These are phyloP conservation scores for Lasiurus borealis DNA, from an alignment of 2,113 vertebrate species.

Conservation along the genomic window DNA sequence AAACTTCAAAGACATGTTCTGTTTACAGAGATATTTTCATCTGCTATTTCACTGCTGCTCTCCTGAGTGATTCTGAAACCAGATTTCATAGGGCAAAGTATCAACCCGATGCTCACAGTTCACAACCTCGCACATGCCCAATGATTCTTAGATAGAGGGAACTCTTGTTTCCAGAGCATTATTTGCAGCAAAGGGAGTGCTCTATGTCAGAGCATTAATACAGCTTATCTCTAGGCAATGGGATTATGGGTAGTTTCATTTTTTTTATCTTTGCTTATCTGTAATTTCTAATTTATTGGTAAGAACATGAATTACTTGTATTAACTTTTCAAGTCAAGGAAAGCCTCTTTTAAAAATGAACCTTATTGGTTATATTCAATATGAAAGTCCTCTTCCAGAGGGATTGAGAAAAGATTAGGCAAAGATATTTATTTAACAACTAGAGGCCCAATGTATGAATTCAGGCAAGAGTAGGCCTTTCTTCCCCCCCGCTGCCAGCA, in stretches of 20 bases:
- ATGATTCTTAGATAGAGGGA: not conserved
- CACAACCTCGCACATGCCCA: not conserved
- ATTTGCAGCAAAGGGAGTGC: accelerated
- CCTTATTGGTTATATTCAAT: conserved; percentile 52
- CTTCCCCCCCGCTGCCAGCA: no score
- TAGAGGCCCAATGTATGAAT: no score
- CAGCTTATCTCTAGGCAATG: not conserved
- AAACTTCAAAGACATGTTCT: not conserved
- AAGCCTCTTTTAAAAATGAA: conserved; percentile 58
- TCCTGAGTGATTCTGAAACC: not conserved
- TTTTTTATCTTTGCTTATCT: conserved; percentile 73
- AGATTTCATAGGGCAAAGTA: accelerated
- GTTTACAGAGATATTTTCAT: not conserved
- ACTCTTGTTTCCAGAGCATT: not conserved
- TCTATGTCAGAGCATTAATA: not conserved
- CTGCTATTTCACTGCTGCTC: not conserved
- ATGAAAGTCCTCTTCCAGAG: conserved; percentile 50
- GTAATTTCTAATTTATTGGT: conserved; percentile 56
- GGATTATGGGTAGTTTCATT: conserved; percentile 46
- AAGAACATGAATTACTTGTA: conserved; percentile 57
- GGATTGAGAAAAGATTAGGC: conserved; percentile 60
- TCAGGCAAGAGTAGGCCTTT: no score
- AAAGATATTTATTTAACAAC: not conserved
- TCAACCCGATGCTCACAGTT: accelerated
- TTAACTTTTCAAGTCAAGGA: conserved; percentile 65